Percentiles rank a stretch among this genome's conserved stretches.
phyloP scores from a whole-genome alignment of 1,140 invertebrate species.

The Dysdera silvatica region DNA sequence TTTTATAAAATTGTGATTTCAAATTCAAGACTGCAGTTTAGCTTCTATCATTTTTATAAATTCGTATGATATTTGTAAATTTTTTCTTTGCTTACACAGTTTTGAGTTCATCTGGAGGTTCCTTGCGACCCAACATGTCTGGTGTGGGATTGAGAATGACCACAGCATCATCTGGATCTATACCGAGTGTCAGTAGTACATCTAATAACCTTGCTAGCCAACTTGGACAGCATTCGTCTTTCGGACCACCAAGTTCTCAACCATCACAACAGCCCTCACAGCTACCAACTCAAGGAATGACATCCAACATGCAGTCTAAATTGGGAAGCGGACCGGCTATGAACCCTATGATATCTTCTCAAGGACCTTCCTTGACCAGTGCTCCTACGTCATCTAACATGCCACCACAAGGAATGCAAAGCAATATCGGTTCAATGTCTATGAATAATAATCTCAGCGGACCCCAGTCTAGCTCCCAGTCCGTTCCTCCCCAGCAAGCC shows the following conservation, averaged over 20 bases:
- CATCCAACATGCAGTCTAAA: constrained; percentile 13
- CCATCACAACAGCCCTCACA: neutral
- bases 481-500: constrained; percentile 4
- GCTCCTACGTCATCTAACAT: constrained; percentile 6
- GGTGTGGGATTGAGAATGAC: neutral
- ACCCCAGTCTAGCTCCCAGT: constrained; percentile 10
- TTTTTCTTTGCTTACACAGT: too few species aligned
- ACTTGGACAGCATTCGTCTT: constrained; percentile 3
- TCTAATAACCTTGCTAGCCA: constrained; percentile 5
- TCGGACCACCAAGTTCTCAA: constrained; percentile 14
- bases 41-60: too few species aligned
- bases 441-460: constrained; percentile 6
- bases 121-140: too few species aligned
- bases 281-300: neutral
- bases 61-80: too few species aligned
- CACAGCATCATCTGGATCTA: neutral
- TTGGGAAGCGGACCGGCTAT: constrained; percentile 3
- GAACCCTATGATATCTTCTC: constrained; percentile 10
- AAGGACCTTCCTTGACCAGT: constrained; percentile 10
- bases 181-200: neutral
- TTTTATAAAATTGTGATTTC: too few species aligned
- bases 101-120: too few species aligned
- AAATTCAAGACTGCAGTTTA: too few species aligned
- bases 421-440: too few species aligned
- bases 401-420: neutral